Conservation (phyloP, 2,113 vertebrate species). For the Sphyrna mokarran region DNA sequence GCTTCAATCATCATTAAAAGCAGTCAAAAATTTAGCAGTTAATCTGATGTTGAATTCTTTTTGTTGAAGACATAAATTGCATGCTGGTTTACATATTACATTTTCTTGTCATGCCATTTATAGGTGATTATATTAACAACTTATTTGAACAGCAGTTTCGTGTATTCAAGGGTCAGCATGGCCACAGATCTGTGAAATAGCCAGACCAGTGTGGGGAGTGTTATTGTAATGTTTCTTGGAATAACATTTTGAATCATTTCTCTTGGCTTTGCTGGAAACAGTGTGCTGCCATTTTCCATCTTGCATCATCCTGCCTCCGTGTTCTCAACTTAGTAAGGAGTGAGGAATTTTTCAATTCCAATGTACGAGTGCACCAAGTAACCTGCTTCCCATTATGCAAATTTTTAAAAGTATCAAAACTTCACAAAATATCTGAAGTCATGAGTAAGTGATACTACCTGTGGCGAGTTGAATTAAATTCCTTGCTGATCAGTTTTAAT, state of each 20-base stretch:
- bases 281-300: neutral
- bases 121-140: neutral
- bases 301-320: neutral
- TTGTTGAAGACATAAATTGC: neutral
- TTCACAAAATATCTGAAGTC: neutral
- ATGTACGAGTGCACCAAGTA: neutral
- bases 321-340: neutral
- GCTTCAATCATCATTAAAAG: neutral
- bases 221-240: neutral
- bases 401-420: too few species aligned
- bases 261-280: neutral
- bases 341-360: neutral
- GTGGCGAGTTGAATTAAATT: too few species aligned
- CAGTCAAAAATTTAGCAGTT: neutral
- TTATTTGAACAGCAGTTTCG: neutral
- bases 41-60: neutral
- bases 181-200: neutral
- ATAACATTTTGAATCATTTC: neutral
- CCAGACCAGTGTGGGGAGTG: neutral
- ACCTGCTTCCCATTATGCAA: neutral
- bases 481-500: too few species aligned
- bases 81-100: neutral
- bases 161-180: neutral
- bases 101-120: neutral
- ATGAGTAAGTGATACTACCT: too few species aligned